A percentile compares a stretch with the other conserved stretches of the same genome.
Conservation (phyloP, 2,113 vertebrate genomes). For the Pyrgilauda ruficollis region DNA sequence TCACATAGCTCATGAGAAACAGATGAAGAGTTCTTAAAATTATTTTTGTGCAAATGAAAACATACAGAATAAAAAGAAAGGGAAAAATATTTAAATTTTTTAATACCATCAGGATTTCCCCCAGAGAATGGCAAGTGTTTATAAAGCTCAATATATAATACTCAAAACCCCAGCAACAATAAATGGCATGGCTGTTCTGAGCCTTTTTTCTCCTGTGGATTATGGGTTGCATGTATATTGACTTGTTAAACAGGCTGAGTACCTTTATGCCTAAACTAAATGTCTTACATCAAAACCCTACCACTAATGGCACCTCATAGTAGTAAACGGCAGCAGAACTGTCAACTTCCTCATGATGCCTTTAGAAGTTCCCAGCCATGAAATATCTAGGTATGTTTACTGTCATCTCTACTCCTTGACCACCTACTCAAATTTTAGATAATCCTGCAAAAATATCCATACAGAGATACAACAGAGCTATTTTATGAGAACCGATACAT, state of each 20-base stretch:
- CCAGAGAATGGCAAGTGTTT: neutral
- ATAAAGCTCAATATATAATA: neutral
- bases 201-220: neutral
- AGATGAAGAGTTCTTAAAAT: neutral
- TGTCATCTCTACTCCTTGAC: neutral
- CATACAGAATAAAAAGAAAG: neutral
- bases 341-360: neutral
- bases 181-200: neutral
- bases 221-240: neutral
- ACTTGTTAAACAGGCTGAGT: neutral
- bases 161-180: neutral
- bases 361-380: neutral
- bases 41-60: neutral
- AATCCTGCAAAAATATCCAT: neutral
- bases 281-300: neutral
- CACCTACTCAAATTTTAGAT: neutral
- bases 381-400: neutral
- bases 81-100: neutral
- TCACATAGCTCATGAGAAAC: neutral
- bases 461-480: neutral
- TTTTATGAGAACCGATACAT: neutral
- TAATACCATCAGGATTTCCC: neutral
- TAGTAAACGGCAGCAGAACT: neutral
- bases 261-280: neutral
- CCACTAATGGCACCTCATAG: neutral